Conservation (phyloP, 2,113 vertebrate species). For the Myotis yumanensis region DNA sequence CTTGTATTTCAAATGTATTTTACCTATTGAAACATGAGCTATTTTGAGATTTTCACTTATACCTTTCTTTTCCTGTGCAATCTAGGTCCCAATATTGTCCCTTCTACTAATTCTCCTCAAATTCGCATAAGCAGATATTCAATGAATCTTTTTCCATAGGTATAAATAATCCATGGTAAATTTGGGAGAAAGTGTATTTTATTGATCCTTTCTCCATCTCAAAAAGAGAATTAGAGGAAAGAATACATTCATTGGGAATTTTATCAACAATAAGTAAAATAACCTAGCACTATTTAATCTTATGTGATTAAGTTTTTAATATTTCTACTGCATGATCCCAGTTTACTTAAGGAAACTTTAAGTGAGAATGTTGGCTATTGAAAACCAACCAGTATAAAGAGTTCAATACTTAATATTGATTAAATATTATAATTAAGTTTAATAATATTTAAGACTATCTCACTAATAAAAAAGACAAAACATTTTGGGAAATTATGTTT, state of each 20-base stretch:
- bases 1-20: neutral
- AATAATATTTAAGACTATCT: neutral
- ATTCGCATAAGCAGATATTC: neutral
- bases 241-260: neutral
- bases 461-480: neutral
- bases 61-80: neutral
- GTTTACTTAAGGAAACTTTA: neutral
- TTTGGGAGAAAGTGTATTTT: neutral
- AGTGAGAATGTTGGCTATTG: neutral
- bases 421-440: neutral
- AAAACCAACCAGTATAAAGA: neutral
- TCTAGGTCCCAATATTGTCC: no score
- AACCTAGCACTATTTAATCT: neutral
- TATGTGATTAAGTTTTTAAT: neutral
- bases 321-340: constrained; percentile 30
- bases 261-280: neutral
- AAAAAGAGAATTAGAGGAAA: neutral
- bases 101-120: neutral
- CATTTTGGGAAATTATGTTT: neutral
- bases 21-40: neutral
- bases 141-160: neutral
- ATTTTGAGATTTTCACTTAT: neutral
- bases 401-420: neutral
- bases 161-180: neutral
- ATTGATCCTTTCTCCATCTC: neutral